Conservation (phyloP, 2,888 invertebrate genomes). For the Norana najaformis region DNA sequence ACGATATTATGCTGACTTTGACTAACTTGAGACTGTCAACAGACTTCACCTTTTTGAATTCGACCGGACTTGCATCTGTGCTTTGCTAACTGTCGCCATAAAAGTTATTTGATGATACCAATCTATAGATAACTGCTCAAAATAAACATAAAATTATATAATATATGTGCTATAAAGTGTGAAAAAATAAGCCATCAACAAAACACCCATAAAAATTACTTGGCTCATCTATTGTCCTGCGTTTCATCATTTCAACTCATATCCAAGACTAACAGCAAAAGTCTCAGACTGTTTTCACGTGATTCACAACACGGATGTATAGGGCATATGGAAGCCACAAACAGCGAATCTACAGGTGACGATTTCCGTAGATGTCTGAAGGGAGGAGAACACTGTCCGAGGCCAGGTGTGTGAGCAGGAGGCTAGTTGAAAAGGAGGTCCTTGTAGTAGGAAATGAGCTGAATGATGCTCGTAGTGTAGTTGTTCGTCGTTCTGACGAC, state of each 20-base stretch:
- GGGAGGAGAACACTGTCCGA: background rate
- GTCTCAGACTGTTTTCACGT: background rate
- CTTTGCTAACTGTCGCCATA: background rate
- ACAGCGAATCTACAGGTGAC: background rate
- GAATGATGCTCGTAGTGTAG: slow-evolving; percentile 90
- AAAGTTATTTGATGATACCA: background rate
- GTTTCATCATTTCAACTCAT: too few species aligned
- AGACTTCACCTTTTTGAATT: too few species aligned
- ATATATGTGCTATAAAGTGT: background rate
- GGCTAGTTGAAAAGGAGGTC: slow-evolving; percentile 88
- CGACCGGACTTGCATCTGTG: background rate
- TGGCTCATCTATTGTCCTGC: background rate
- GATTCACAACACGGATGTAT: background rate
- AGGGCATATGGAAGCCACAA: background rate
- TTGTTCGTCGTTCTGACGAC: slow-evolving; percentile 96
- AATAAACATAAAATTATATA: background rate
- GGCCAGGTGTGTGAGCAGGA: background rate
- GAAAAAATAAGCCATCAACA: background rate
- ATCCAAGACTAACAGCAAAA: background rate
- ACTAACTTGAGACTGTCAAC: too few species aligned
- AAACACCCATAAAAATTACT: background rate
- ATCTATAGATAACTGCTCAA: background rate
- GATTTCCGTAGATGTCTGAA: background rate
- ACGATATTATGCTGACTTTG: too few species aligned
- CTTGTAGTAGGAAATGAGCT: slow-evolving; percentile 87